Evolutionary conservation across 2,888 invertebrate genomes (phyloP).

Genomic region (Calameuta idolon): DNA sequence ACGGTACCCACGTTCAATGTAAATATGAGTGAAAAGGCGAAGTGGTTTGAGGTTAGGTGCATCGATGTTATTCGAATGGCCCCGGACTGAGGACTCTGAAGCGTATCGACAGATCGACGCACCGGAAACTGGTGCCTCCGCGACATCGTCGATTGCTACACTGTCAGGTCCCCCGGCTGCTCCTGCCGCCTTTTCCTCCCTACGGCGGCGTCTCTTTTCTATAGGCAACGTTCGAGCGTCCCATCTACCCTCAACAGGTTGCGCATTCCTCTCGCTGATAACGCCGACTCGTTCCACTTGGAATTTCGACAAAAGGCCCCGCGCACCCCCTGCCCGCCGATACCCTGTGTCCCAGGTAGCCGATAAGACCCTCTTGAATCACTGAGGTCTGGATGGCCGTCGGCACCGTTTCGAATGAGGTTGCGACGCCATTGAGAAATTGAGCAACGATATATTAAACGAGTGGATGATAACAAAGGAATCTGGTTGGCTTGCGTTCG

Average conservation of each 20-base stretch:
- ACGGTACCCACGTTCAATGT: not conserved
- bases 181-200: slow-evolving; percentile 19
- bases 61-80: slow-evolving; percentile 31
- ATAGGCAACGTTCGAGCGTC: slow-evolving; percentile 29
- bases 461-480: not conserved
- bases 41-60: slow-evolving; percentile 11
- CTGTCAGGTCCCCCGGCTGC: slow-evolving; percentile 2
- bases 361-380: not conserved
- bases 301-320: slow-evolving; percentile 3
- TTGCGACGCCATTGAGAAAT: not conserved
- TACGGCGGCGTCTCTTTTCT: slow-evolving; percentile 31
- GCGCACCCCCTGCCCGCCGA: not conserved
- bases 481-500: not conserved
- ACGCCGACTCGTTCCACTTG: slow-evolving; percentile 39
- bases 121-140: slow-evolving; percentile 40
- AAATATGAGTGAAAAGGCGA: not conserved
- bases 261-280: slow-evolving; percentile 55
- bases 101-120: slow-evolving; percentile 54
- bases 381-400: not conserved
- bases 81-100: slow-evolving; percentile 33
- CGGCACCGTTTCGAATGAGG: not conserved
- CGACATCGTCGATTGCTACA: not conserved
- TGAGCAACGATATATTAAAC: not conserved
- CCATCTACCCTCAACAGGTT: slow-evolving; percentile 56
- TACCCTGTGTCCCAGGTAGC: not conserved